Evolutionary conservation across 2,888 invertebrate genomes (phyloP).

Genomic region (Caenorhabditis zanzibari): DNA sequence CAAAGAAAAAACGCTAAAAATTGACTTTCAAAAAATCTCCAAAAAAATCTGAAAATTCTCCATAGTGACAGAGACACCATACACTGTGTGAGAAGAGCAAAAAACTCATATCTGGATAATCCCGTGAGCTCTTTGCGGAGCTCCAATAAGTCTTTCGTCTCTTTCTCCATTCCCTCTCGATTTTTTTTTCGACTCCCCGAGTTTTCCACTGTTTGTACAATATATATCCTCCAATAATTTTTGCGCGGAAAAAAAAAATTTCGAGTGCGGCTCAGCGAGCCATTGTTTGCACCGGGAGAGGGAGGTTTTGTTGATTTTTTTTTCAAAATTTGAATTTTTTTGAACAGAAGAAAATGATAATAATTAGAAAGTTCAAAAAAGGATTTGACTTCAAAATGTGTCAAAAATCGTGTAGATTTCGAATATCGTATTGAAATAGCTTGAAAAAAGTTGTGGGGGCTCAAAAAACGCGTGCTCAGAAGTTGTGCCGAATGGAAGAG

Average conservation of each 20-base stretch:
- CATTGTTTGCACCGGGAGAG: neutral
- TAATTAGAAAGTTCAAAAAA: too few relatives aligned
- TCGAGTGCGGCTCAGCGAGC: neutral
- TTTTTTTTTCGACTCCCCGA: neutral
- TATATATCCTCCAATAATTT: neutral
- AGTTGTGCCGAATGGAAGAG: too few relatives aligned
- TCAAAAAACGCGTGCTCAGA: too few relatives aligned
- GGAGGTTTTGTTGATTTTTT: neutral
- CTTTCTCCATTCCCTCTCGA: neutral
- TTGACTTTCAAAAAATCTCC: too few relatives aligned
- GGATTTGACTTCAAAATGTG: too few relatives aligned
- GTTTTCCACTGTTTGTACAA: neutral
- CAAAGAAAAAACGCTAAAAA: too few relatives aligned
- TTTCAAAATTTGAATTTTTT: neutral
- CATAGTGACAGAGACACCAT: neutral
- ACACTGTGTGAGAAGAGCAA: neutral
- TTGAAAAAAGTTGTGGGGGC: too few relatives aligned
- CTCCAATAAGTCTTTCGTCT: slow-evolving; percentile 4
- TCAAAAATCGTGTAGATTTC: too few relatives aligned
- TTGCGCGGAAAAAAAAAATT: neutral
- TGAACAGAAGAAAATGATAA: neutral
- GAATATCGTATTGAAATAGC: too few relatives aligned
- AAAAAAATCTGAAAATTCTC: too few relatives aligned
- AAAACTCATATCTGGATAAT: neutral
- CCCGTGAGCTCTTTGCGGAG: neutral